Base-by-base conservation (phyloP, 2,113 vertebrate genomes). In the Platysteira castanea region DNA sequence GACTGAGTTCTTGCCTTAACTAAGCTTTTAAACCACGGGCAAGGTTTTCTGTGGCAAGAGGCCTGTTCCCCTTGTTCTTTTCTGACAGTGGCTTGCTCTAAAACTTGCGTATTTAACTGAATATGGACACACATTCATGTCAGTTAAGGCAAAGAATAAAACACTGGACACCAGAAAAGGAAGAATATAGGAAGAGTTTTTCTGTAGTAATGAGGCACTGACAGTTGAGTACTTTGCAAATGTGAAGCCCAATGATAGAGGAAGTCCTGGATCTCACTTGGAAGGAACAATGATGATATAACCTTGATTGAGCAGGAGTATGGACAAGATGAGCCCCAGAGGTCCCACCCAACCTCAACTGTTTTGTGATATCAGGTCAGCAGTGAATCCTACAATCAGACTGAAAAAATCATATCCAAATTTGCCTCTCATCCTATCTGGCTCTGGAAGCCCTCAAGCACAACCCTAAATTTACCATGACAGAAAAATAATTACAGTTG, bases 401-500 rank as follows among this genome's bases (percentile, higher is more conserved):
- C 57, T 57, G 35, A 65, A 86, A 92, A 73, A 84, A 53, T 21
- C 18, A 33, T 27, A 53, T n/a, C 60, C n/a, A 49, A 84, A 6
- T 77, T 64, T 84, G 52, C n/a, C 14, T 84, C 49, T 86, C 3
- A 6, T 30, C 23, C 24, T 39, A 6, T 19, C 23, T 80, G 39
- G 39, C 46, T 84, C 73, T 80, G 60, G 49, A 94, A 91, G 64
- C 59, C 14, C 73, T 73, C 68, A 84, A 76, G 49, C 6, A 89
- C 39, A 89, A 76, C 10, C 24, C 59, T 84, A 52, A 63, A 84
- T 71, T 86, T 80, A 87, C 46, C n/a, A 39, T 22, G 39, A 93
- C 76, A 87, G 80, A 80, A 91, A 73, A 89, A 54, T 63, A 85
- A 54, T 90, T 76, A 79, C 47, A 71, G 33, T n/a, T 86, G 53